Evolutionary conservation across 2,888 invertebrate genomes (phyloP), one percentile per base, ranked within the genome.

Genomic region (Scrobipalpa atriplicella): DNA sequence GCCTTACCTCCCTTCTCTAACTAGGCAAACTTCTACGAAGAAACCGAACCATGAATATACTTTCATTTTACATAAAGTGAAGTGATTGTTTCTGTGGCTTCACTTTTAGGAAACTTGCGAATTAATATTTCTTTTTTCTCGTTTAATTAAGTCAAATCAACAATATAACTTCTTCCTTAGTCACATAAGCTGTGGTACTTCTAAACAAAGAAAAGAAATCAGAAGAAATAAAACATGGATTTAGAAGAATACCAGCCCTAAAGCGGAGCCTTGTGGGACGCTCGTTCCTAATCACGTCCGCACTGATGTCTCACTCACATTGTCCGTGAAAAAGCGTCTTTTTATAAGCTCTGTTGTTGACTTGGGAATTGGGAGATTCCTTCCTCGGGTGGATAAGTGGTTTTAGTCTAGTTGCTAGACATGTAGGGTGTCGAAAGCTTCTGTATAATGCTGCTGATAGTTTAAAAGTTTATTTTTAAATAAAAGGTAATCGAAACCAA

Each of bases 231-330:
- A 13, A n/a, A 6, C 13, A 63, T 10, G 52, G 2, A 36, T 18
- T 38, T 10, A 16, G 1, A 63, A 63, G 18, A 63, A 21, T 8
- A 11, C 16, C 54, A 63, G 51, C 51, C 68, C 61, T 52, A 64
- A 47, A 11, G 18, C n/a, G n/a, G 36, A 38, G 10, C 63, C 63
- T 61, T 63, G 63, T 16, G 51, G 63, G 43, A 64, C 41, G 61
- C 38, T 21, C 66, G 70, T 68, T 63, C 71, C 68, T 70, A 72
- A 72, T 70, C 69, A 68, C 68, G 68, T 69, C 69, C 67, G 65
- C 69, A 62, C 64, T 67, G 68, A 68, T 61, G 68, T 66, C 68
- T 70, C 67, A 67, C 69, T 70, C 61, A 47, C 71, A 68, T 64
- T 60, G 51, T 65, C 56, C 29, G 58, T 67, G 67, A 62, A 58